Evolutionary conservation across 2,113 vertebrate species (phyloP), one percentile per base, ranked within the genome.

Genomic region (Pteruthius melanotis): DNA sequence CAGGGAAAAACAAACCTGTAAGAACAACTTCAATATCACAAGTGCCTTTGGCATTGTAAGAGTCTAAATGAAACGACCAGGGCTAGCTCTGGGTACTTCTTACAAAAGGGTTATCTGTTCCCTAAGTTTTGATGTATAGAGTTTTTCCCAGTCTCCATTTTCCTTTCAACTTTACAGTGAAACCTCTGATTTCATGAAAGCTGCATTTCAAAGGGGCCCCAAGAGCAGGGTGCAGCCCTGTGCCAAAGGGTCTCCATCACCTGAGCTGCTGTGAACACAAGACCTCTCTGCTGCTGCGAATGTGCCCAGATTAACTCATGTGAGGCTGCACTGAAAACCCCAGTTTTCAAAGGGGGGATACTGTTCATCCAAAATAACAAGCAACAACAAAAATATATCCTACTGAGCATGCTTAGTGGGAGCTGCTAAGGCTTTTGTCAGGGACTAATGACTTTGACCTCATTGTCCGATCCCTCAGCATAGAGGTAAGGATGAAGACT

Each of bases 401-500:
- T 52, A 66, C 66, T 0, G 2, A 77, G 87, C 4, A 3, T 85
- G 45, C 54, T 90, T 82, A 70, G 74, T 83, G 71, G 54, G 81
- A 93, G 54, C 57, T 93, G 70, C 84, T 80, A 50, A 69, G 70
- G 45, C 71, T 93, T 95, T 94, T 95, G 78, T 93, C 35, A 47
- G 50, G 59, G 35, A n/a, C 63, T 91, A 83, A 93, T 90, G 74
- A 69, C 87, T 91, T 94, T 94, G 78, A 90, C 75, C 91, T 92
- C 76, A 74, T 64, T 83, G 37, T 95, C 68, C 4, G 0, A 64
- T 88, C 24, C 24, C 23, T 94, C 33, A 39, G 44, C 1, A 0
- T 11, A 91, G 56, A 83, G 59, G 68, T 91, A 80, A 76, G n/a
- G 66, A 72, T 79, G 80, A 89, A 76, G 42, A 68, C 59, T 72